Percentiles rank a stretch among this genome's conserved stretches.
These are phyloP conservation scores for Gallinago paraguaiae DNA, from an alignment of 2,113 vertebrate genomes.

Conservation along the genomic window DNA sequence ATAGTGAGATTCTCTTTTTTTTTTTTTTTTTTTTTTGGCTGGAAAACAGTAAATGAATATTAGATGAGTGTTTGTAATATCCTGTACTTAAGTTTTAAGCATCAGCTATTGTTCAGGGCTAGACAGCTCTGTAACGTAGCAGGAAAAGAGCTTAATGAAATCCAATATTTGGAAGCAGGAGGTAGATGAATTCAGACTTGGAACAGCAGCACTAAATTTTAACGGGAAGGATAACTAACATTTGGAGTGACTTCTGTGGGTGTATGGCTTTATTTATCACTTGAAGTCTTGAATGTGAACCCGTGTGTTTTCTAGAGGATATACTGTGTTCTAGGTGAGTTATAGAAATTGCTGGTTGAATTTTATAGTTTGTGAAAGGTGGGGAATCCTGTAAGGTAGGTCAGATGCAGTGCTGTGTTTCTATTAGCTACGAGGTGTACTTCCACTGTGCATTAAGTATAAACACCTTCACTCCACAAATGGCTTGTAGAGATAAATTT, in stretches of 20 bases:
- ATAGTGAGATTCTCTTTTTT: neutral
- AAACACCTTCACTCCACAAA: neutral
- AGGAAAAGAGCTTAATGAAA: conserved; percentile 61
- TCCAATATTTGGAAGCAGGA: conserved; percentile 51
- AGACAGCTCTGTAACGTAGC: conserved; percentile 20
- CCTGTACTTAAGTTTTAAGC: conserved; percentile 67
- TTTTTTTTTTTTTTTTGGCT: neutral
- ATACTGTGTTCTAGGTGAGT: neutral
- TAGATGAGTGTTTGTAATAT: conserved; percentile 62
- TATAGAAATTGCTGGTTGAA: neutral
- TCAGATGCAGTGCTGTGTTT: neutral
- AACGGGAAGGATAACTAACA: neutral
- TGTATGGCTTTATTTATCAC: neutral
- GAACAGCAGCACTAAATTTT: neutral
- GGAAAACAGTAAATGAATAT: conserved; percentile 57
- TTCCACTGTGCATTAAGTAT: neutral
- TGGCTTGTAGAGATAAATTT: neutral
- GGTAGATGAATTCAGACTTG: conserved; percentile 53
- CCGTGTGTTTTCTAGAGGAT: neutral
- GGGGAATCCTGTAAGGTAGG: neutral
- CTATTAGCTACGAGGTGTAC: neutral
- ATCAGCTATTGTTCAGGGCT: conserved; percentile 56
- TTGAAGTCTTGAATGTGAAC: neutral
- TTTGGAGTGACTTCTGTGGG: neutral
- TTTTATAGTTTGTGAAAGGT: neutral